Evolutionary conservation across 2,888 invertebrate genomes (phyloP).

Genomic region (Eupithecia centaureata): DNA sequence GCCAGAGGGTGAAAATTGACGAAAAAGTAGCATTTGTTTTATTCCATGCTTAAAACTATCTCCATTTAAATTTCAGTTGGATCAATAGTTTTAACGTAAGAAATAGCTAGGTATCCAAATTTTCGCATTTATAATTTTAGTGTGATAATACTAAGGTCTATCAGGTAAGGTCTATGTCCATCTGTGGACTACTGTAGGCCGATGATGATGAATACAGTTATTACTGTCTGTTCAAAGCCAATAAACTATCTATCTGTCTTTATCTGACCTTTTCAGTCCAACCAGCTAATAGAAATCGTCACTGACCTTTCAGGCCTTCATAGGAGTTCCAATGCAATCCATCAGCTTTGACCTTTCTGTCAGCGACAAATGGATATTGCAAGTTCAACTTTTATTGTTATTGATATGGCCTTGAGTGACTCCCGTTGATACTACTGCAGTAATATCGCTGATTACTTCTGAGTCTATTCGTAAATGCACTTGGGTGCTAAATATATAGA

Average conservation of each 20-base stretch:
- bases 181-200: no score
- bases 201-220: background rate
- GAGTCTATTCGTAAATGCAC: background rate
- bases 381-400: conserved; percentile 51
- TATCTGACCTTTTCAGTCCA: conserved; percentile 4
- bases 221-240: background rate
- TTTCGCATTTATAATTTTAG: no score
- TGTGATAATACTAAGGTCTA: no score
- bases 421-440: conserved; percentile 30
- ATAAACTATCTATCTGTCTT: background rate
- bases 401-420: conserved; percentile 48
- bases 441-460: conserved; percentile 3
- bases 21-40: no score
- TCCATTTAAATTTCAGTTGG: no score
- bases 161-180: no score
- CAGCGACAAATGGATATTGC: conserved; percentile 42
- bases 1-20: no score
- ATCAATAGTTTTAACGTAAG: no score
- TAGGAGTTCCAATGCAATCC: conserved; percentile 21
- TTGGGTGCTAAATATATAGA: background rate
- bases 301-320: conserved; percentile 6
- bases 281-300: conserved; percentile 4
- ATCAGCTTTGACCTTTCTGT: conserved; percentile 40
- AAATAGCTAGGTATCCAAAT: no score
- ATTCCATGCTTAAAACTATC: no score